Evolutionary conservation across 2,797 vertebrate species (phyloP), one percentile per base, ranked within the genome.

Genomic region (Tympanoctomys barrerae): DNA sequence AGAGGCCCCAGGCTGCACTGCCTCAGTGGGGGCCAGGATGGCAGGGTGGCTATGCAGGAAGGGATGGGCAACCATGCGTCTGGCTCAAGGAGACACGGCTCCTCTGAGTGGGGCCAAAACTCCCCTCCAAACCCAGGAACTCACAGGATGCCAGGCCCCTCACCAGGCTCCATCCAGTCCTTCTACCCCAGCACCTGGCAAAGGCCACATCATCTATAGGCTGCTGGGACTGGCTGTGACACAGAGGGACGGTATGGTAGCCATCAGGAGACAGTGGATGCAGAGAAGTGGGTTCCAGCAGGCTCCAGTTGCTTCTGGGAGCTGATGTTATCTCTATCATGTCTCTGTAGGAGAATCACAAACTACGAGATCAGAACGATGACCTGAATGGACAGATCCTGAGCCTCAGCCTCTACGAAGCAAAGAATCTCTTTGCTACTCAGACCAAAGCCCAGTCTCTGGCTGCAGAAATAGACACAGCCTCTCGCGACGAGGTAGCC

Each of bases 401-500:
- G 97, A 99, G 99, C 97, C 99, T 99, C 94, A 99, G 99, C 96
- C 98, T 99, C 78, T 99, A 99, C 2, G 99, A 99, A 99, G 99
- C 99, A 42, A 99, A 99, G 98, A 99, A 98, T 97, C 99, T 99
- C 96, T 99, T 99, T 96, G 99, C 99, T 90, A 99, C 99, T 0
- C 99, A 99, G 98, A 99, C 99, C 91, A 99, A 99, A 99, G 99
- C 99, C 85, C 99, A 99, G 98, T 99, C 99, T 18, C 98, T 99
- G 97, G 99, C 99, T 80, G 99, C 99, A 0, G 99, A 99, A 98
- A 99, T 99, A 71, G 99, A 99, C 88, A 99, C 99, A 9, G 99
- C 99, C 70, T 99, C 99, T 5, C 99, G 99, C 36, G 99, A 99
- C 96, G 99, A 99, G 99, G 99, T 99, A 94, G 97, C 81, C 59